phyloP scores from a whole-genome alignment of 2,797 vertebrate species.

The Tragopan temminckii region DNA sequence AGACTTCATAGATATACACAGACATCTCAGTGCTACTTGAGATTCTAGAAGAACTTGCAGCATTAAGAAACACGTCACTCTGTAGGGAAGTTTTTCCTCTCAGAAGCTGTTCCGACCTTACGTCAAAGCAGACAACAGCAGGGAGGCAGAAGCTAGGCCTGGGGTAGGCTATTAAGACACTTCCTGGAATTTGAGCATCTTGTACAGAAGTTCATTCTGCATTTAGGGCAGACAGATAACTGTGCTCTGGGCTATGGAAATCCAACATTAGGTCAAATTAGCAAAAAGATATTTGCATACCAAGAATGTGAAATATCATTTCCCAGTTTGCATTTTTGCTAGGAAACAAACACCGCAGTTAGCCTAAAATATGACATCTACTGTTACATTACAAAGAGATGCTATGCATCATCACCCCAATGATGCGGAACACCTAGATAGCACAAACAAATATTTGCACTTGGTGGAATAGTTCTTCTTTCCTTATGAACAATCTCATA shows the following conservation, averaged over 20 bases:
- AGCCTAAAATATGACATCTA: background rate
- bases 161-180: background rate
- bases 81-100: background rate
- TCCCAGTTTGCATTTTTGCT: background rate
- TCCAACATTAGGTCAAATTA: background rate
- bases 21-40: background rate
- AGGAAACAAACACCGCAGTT: background rate
- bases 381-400: background rate
- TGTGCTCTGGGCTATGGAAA: background rate
- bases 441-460: background rate
- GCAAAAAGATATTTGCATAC: background rate
- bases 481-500: background rate
- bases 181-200: background rate
- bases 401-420: background rate
- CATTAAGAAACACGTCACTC: background rate
- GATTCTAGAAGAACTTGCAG: background rate
- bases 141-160: background rate
- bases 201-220: rapidly evolving
- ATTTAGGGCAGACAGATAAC: background rate
- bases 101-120: background rate
- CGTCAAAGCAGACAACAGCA: background rate
- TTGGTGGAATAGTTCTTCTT: background rate
- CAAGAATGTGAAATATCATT: background rate
- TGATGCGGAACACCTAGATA: background rate
- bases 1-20: background rate